Evolutionary conservation across 2,888 invertebrate genomes (phyloP).

Genomic region (Blastobasis lacticolella): DNA sequence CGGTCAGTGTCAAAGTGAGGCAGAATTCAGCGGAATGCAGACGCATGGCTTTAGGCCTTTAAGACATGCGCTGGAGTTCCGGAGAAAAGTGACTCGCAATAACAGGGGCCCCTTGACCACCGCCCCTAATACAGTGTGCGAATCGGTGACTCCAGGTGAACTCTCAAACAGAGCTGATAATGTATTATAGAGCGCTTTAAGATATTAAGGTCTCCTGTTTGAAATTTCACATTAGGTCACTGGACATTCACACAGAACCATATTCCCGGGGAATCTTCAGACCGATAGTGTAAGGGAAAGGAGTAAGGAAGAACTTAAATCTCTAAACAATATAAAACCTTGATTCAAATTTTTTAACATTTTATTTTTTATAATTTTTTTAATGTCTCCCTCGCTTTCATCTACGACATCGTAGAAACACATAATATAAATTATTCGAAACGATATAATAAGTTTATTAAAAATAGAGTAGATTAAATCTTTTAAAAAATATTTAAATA

Average conservation of each 20-base stretch:
- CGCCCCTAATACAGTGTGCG: slow-evolving; percentile 51
- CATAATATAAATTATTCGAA: slow-evolving; percentile 72
- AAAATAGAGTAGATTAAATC: slow-evolving; percentile 72
- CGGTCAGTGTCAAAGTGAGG: slow-evolving; percentile 50
- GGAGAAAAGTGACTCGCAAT: slow-evolving; percentile 45
- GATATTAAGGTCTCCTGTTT: slow-evolving; percentile 10
- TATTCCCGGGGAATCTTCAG: slow-evolving; percentile 30
- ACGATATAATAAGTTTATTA: slow-evolving; percentile 72
- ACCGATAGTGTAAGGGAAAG: slow-evolving; percentile 52
- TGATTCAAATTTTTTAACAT: slow-evolving; percentile 55
- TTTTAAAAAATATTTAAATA: slow-evolving; percentile 67
- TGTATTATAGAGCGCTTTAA: neutral
- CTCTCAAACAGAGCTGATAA: slow-evolving; percentile 22
- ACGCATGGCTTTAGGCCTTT: slow-evolving; percentile 69
- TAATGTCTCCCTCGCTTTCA: slow-evolving; percentile 64
- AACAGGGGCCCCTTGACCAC: slow-evolving; percentile 62
- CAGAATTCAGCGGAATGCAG: slow-evolving; percentile 56
- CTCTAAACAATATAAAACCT: slow-evolving; percentile 57
- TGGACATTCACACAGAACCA: slow-evolving; percentile 44
- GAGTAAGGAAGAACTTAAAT: slow-evolving; percentile 27
- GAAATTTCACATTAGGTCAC: slow-evolving; percentile 43
- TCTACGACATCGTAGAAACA: slow-evolving; percentile 70
- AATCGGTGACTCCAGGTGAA: slow-evolving; percentile 34
- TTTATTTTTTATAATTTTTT: slow-evolving; percentile 70
- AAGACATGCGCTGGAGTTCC: slow-evolving; percentile 56